phyloP scores from a whole-genome alignment of 1,140 invertebrate species.

The Drosophila santomea region DNA sequence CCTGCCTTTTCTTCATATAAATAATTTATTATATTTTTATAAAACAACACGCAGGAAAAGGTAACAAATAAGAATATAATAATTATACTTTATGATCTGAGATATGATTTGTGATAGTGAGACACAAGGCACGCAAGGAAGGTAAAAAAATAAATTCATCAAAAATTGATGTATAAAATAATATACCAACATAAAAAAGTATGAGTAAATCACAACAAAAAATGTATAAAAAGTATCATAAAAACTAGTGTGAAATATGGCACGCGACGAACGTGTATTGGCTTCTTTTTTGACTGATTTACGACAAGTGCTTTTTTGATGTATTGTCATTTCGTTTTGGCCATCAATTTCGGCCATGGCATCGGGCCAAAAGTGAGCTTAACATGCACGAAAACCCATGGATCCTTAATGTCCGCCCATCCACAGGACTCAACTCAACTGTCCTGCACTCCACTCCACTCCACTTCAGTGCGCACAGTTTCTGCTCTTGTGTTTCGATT shows the following conservation, averaged over 20 bases:
- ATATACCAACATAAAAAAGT: background rate
- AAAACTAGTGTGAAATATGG: background rate
- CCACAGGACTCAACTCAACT: too few species aligned
- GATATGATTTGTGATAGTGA: too few species aligned
- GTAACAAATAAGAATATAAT: background rate
- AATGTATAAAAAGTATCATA: background rate
- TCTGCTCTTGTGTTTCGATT: conserved; percentile 33
- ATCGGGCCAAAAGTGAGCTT: conserved; percentile 8
- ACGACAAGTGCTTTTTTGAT: conserved; percentile 1
- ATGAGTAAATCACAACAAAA: background rate
- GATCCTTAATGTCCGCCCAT: conserved; percentile 2
- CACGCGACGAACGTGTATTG: background rate
- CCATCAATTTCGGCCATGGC: conserved; percentile 11
- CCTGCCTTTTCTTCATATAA: background rate
- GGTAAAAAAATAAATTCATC: background rate
- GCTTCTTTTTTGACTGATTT: conserved; percentile 9
- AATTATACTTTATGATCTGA: too few species aligned
- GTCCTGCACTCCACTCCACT: too few species aligned
- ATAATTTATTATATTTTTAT: background rate
- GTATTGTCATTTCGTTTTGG: conserved; percentile 4
- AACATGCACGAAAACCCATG: background rate
- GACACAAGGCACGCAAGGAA: too few species aligned
- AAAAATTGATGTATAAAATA: background rate
- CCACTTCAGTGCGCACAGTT: background rate
- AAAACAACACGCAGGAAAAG: too few species aligned